phyloP scores from a whole-genome alignment of 2,888 invertebrate species.

The Meiosimyza platycephala region DNA sequence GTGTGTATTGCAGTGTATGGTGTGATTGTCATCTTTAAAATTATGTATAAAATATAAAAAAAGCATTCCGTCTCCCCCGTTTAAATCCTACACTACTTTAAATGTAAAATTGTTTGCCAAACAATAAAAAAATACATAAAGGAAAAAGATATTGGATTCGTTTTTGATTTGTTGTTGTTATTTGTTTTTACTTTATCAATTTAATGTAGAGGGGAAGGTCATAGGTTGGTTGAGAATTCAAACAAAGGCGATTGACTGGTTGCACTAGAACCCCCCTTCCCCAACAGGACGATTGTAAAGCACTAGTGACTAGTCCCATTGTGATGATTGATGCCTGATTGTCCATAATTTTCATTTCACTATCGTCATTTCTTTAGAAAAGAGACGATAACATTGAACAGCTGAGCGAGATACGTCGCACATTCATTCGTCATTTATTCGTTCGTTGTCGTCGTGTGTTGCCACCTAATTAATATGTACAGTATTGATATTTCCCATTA shows the following conservation, averaged over 20 bases:
- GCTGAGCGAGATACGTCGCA: no score
- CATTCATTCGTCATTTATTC: no score
- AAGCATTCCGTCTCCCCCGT: background rate
- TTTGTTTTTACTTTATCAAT: constrained; percentile 4
- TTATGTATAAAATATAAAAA: background rate
- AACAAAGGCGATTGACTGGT: constrained; percentile 32
- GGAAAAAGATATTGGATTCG: background rate
- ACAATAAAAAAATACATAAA: constrained; percentile 1
- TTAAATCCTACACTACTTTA: no score
- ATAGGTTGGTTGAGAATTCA: constrained; percentile 15
- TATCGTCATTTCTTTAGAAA: no score
- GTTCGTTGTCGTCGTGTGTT: no score
- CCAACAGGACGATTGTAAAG: background rate
- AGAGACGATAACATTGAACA: no score
- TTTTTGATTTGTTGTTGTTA: constrained; percentile 16
- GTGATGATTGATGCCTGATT: no score
- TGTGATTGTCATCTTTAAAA: constrained; percentile 8
- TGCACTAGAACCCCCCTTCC: background rate
- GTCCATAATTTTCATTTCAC: no score
- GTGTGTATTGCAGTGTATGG: background rate
- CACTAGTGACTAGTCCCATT: no score
- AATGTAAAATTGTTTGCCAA: constrained; percentile 4
- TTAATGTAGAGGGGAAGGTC: background rate
- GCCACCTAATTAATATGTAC: no score
- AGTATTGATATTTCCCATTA: no score